phyloP scores from a whole-genome alignment of 2,888 invertebrate species.

The Drosophila prostipennis region DNA sequence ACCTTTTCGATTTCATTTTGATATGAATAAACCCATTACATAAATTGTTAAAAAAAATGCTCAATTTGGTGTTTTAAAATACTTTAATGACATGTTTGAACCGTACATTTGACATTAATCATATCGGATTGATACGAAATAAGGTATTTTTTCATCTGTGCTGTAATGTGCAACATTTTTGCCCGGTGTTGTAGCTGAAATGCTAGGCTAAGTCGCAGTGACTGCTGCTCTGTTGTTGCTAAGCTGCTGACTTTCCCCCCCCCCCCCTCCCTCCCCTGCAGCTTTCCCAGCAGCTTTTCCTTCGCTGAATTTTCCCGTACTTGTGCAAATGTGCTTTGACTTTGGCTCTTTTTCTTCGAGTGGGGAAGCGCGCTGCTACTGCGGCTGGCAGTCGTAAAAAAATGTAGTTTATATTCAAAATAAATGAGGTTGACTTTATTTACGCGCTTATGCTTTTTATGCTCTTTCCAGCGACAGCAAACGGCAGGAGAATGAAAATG shows the following conservation, averaged over 20 bases:
- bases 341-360: constrained; percentile 38
- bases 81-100: too few relatives aligned
- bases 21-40: too few relatives aligned
- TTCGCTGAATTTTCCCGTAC: constrained; percentile 8
- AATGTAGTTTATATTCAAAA: constrained; percentile 79
- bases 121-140: too few relatives aligned
- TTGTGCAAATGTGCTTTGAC: constrained; percentile 49
- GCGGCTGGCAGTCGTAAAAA: constrained; percentile 75
- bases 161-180: background rate
- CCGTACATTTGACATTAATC: too few relatives aligned
- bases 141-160: too few relatives aligned
- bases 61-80: too few relatives aligned
- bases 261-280: background rate
- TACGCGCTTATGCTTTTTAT: constrained; percentile 80
- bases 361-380: constrained; percentile 29
- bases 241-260: constrained; percentile 48
- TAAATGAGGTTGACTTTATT: constrained; percentile 79
- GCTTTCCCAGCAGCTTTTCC: constrained; percentile 10
- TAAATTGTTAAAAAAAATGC: too few relatives aligned
- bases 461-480: constrained; percentile 75
- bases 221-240: constrained; percentile 27
- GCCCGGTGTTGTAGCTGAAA: constrained; percentile 12
- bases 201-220: constrained; percentile 13
- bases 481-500: constrained; percentile 49
- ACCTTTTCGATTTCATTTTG: too few relatives aligned